Evolutionary conservation across 2,113 vertebrate genomes (phyloP).

Genomic region (Indicator maculatus): DNA sequence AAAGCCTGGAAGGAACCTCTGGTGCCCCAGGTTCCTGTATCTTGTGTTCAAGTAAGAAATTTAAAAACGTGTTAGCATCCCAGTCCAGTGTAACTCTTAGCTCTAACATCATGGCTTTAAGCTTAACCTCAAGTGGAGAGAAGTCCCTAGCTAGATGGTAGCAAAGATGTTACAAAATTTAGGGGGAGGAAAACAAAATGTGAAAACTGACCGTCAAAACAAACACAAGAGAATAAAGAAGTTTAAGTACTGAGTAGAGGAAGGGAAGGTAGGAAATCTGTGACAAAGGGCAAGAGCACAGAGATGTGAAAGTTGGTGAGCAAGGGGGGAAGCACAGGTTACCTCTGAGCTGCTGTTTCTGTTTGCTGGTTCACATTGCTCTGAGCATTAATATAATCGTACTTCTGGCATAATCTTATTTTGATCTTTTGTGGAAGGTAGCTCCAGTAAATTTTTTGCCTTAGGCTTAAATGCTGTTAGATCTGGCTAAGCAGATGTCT

Average conservation of each 20-base stretch:
- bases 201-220: not conserved
- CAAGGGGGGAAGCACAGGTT: not conserved
- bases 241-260: not conserved
- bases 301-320: not conserved
- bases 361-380: conserved; percentile 29
- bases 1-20: not conserved
- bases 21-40: not conserved
- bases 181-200: not conserved
- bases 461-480: conserved; percentile 44
- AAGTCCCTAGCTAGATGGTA: not conserved
- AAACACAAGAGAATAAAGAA: not conserved
- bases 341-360: not conserved
- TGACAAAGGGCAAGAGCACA: not conserved
- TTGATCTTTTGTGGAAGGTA: conserved; percentile 53
- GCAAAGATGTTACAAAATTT: not conserved
- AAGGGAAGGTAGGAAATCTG: not conserved
- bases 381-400: conserved; percentile 10
- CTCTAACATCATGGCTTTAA: not conserved
- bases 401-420: conserved; percentile 47
- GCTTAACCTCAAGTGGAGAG: not conserved
- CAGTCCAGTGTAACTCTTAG: not conserved
- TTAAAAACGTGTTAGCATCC: not conserved
- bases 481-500: conserved; percentile 41
- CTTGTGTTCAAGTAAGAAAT: not conserved
- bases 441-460: conserved; percentile 38